Percentiles rank a stretch among this genome's conserved stretches.
These are phyloP conservation scores for Protosalanx chinensis DNA, from an alignment of 2,797 vertebrate genomes.

Conservation along the genomic window DNA sequence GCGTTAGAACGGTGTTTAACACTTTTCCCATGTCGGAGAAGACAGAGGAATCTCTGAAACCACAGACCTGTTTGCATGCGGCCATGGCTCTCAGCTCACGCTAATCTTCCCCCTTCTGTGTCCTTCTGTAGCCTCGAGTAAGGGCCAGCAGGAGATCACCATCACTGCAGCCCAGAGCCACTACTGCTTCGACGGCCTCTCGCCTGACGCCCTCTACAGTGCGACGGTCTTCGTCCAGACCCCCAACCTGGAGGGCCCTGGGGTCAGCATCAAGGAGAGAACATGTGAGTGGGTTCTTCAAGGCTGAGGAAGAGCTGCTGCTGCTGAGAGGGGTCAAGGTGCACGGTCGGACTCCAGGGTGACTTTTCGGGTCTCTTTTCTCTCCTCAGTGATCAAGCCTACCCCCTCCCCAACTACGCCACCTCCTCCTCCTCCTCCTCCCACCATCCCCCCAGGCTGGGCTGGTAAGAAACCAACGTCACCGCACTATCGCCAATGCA, in stretches of 20 bases:
- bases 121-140: slow-evolving; percentile 60
- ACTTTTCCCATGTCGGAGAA: not conserved
- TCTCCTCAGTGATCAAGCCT: slow-evolving; percentile 83
- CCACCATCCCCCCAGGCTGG: slow-evolving; percentile 91
- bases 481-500: not conserved
- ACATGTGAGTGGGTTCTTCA: slow-evolving; percentile 76
- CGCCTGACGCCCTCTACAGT: slow-evolving; percentile 82
- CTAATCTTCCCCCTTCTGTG: not conserved
- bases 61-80: slow-evolving; percentile 5
- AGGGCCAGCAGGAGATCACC: slow-evolving; percentile 91
- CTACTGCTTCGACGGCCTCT: slow-evolving; percentile 90
- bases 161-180: slow-evolving; percentile 86
- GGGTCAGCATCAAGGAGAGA: slow-evolving; percentile 78
- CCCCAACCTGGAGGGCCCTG: slow-evolving; percentile 91
- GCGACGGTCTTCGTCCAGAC: slow-evolving; percentile 91
- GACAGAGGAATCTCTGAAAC: not conserved
- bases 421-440: slow-evolving; percentile 87
- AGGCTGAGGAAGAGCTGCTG: not conserved
- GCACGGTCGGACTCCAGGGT: not conserved
- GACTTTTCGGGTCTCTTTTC: not conserved
- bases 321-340: too few relatives aligned
- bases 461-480: slow-evolving; percentile 76
- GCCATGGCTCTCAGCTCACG: slow-evolving; percentile 24
- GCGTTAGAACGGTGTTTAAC: not conserved
- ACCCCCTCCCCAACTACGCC: slow-evolving; percentile 86